Evolutionary conservation across 2,888 invertebrate genomes (phyloP).

Genomic region (Lepidocyrtoides sp.): DNA sequence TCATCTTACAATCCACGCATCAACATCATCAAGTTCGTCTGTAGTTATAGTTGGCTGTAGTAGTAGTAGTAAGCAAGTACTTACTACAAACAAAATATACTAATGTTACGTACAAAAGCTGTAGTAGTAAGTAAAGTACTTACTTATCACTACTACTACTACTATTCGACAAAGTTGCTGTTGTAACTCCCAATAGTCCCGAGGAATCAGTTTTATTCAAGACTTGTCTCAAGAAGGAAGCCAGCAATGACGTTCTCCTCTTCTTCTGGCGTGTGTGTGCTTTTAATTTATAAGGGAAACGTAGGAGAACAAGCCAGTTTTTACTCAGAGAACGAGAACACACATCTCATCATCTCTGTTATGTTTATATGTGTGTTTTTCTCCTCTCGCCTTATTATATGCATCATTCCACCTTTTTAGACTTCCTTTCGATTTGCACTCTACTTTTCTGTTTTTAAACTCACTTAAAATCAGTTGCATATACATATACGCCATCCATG

Average conservation of each 20-base stretch:
- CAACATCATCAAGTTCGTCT: neutral
- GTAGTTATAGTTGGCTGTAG: neutral
- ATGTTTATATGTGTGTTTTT: conserved; percentile 7
- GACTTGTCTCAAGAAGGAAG: conserved; percentile 48
- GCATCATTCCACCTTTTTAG: conserved; percentile 22
- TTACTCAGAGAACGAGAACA: neutral
- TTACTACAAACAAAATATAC: neutral
- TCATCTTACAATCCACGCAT: neutral
- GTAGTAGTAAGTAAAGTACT: too few species aligned
- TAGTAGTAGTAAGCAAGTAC: neutral
- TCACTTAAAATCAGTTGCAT: neutral
- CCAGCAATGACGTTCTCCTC: neutral
- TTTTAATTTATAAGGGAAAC: neutral
- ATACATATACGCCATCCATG: neutral
- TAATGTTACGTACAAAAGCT: too few species aligned
- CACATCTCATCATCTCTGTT: conserved; percentile 25
- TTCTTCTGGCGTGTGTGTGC: neutral
- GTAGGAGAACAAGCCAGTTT: neutral
- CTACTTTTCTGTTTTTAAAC: neutral
- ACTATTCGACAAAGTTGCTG: conserved; percentile 34
- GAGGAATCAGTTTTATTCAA: conserved; percentile 57
- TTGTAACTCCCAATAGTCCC: conserved; percentile 39
- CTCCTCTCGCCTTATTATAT: conserved; percentile 12
- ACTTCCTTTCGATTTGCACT: conserved; percentile 29
- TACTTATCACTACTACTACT: neutral